Conservation (phyloP, 2,797 vertebrate genomes). For the Hylomyscus alleni region DNA sequence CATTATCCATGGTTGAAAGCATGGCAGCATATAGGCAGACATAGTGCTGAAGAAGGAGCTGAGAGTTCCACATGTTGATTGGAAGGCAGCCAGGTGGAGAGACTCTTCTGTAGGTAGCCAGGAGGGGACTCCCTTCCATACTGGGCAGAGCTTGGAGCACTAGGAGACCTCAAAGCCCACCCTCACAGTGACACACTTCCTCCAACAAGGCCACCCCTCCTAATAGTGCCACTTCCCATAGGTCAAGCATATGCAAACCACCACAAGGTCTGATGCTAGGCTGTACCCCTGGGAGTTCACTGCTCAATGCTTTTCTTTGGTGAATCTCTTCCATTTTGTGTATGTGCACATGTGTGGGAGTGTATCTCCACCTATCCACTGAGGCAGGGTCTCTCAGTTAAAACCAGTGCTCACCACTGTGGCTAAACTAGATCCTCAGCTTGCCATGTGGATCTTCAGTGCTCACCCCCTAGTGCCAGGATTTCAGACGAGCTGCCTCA, state of each 20-base stretch:
- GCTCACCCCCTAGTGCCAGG: not conserved
- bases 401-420: not conserved
- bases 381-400: not conserved
- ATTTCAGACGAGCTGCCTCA: not conserved
- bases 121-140: not conserved
- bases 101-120: not conserved
- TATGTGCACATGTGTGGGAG: not conserved
- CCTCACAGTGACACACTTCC: too few relatives aligned
- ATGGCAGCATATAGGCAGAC: not conserved
- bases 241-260: not conserved
- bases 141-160: too few relatives aligned
- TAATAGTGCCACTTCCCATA: not conserved
- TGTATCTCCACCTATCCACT: not conserved
- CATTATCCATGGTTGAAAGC: not conserved
- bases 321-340: not conserved
- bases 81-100: not conserved
- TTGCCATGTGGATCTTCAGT: not conserved
- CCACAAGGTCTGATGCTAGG: not conserved
- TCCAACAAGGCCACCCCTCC: too few relatives aligned
- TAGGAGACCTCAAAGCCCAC: too few relatives aligned
- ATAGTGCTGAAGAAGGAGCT: not conserved
- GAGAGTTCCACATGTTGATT: not conserved
- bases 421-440: not conserved
- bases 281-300: not conserved
- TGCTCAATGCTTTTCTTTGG: slow-evolving; percentile 10